Evolutionary conservation across 2,797 vertebrate genomes (phyloP), one percentile per base, ranked within the genome.

Genomic region (Hoplostethus atlanticus): DNA sequence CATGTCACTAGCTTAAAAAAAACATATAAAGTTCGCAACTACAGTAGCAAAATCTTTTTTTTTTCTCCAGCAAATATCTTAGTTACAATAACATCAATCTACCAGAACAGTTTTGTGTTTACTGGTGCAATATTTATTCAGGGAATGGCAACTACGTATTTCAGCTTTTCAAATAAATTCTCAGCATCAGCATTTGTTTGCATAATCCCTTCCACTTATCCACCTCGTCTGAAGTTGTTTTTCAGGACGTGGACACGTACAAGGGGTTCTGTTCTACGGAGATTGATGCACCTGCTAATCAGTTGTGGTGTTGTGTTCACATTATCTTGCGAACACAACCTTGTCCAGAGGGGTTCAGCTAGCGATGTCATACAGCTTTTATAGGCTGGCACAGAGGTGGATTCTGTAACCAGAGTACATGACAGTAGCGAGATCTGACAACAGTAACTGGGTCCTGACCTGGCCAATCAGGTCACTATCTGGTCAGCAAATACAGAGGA

Each of bases 401-500:
- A 66, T 52, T 67, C 70, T 50, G 47, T 17, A 42, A 48, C 57
- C 70, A 48, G 31, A 5, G 53, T 51, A 64, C 34, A 34, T 53
- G 47, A 46, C 69, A 75, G 44, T 28, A 25, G 74, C 9, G 31
- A 54, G 17, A 72, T 44, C 67, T 58, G 65, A 72, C 73, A 68
- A 40, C 68, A 68, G 50, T 54, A 31, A 59, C 61, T 54, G 59
- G 54, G 64, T 61, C 50, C 25, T 16, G 46, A 82, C 82, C 25
- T 16, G 46, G 80, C 82, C 80, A 68, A 84, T 85, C 52, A 52
- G 64, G 65, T 79, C 67, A 47, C 53, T 58, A 68, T 73, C 62
- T 68, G 55, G 61, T 72, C 68, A 68, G 70, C 76, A 71, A 68
- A 64, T 31, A 70, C 77, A 70, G 38, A 6, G 44, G 34, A 42